These are phyloP conservation scores for Agonopterix heracliana DNA, from an alignment of 2,888 invertebrate species.

Conservation along the genomic window DNA sequence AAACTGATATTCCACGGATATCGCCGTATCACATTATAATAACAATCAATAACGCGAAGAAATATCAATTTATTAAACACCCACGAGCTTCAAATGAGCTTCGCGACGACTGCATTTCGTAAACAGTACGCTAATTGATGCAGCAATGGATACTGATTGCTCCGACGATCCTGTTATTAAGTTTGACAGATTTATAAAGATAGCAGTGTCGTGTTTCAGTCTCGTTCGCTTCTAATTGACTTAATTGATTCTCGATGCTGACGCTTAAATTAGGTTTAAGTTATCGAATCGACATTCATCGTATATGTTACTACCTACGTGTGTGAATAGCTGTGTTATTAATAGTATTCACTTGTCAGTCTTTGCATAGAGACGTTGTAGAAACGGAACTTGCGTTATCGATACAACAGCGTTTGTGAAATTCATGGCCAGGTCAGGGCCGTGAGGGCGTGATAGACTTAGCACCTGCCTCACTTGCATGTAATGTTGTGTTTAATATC, in stretches of 20 bases:
- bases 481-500: too few species aligned
- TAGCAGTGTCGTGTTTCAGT: constrained; percentile 16
- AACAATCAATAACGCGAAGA: constrained; percentile 42
- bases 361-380: too few species aligned
- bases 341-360: too few species aligned
- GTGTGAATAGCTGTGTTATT: too few species aligned
- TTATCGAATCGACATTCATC: too few species aligned
- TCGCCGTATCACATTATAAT: constrained; percentile 37
- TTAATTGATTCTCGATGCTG: constrained; percentile 15
- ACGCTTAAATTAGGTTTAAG: constrained; percentile 7
- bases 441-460: too few species aligned
- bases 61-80: constrained; percentile 34
- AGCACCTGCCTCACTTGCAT: too few species aligned
- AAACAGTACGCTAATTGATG: constrained; percentile 35
- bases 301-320: too few species aligned
- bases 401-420: too few species aligned
- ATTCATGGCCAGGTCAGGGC: too few species aligned
- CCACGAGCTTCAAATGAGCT: constrained; percentile 23
- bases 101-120: constrained; percentile 14
- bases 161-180: neutral
- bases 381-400: too few species aligned
- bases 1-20: constrained; percentile 36
- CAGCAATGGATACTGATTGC: neutral
- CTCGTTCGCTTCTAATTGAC: constrained; percentile 11
- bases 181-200: constrained; percentile 11